Base-by-base conservation (phyloP, 2,113 vertebrate species). In the Rhynchopsitta pachyrhyncha region DNA sequence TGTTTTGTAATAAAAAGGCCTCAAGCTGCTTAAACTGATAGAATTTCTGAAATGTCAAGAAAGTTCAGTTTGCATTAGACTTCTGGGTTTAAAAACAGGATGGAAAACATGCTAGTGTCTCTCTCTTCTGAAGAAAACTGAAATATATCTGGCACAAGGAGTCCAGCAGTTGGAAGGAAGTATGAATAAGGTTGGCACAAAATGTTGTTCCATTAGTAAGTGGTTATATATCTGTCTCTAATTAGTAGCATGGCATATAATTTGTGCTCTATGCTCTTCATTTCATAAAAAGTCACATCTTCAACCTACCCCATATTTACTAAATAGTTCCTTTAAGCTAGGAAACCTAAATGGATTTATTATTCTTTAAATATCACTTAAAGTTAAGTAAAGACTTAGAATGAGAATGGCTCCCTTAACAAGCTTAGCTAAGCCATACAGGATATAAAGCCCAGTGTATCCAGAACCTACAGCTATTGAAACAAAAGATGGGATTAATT, bases 1-100 rank as follows among this genome's bases (percentile, higher is more conserved):
- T 92, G 94, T 96, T 97, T 95, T 94, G 67, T 96, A 97, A 97
- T 94, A 95, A 95, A 97, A 97, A 96, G 86, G 67, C 92, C 90
- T 98, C 97, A 97, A 97, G 96, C 97, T 98, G 97, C 97, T 98
- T 97, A 90, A 97, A 96, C 91, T 97, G 96, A 97, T 97, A 97
- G 95, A 97, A 97, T 96, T 97, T 95, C 84, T 96, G 76, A 96
- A 98, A 97, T 97, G 97, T 95, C 85, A 55, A 50, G 71, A 94
- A 97, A 97, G 94, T 97, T 98, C 93, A 96, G 63, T 90, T 87
- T 95, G 78, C 87, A 94, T 66, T 92, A 97, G 85, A 94, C 94
- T 97, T 97, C 79, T 96, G 84, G 70, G 47, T 94, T 97, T 97
- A 88, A 97, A 96, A 97, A 87, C 92, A 96, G 88, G 97, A 96